A percentile compares a stretch with the other conserved stretches of the same genome.
Conservation (phyloP, 1,140 invertebrate species). For the Drosophila yakuba region DNA sequence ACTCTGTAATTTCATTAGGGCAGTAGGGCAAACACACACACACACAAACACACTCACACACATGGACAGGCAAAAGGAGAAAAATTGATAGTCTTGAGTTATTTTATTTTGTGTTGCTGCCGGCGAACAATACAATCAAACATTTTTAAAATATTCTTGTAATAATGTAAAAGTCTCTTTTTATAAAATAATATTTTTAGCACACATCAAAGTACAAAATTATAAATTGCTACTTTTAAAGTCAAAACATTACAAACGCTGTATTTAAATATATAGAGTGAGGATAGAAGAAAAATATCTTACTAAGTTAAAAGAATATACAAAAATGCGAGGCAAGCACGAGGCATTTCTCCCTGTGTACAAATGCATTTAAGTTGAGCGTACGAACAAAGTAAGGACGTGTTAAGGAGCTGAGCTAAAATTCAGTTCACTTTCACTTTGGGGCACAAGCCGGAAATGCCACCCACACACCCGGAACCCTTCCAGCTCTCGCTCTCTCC, state of each 20-base stretch:
- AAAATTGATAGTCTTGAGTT: slow-evolving; percentile 1
- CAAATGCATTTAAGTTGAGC: slow-evolving; percentile 12
- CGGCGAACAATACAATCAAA: too few relatives aligned
- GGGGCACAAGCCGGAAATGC: slow-evolving; percentile 8
- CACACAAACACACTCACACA: slow-evolving; percentile 9
- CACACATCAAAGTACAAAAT: too few relatives aligned
- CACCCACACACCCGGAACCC: not conserved
- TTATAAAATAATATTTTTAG: too few relatives aligned
- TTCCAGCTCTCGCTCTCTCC: not conserved
- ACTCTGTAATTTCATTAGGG: slow-evolving; percentile 79
- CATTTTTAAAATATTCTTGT: too few relatives aligned
- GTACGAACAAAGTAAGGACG: slow-evolving; percentile 22
- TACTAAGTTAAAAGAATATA: too few relatives aligned
- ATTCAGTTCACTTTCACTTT: slow-evolving; percentile 56
- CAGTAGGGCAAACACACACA: slow-evolving; percentile 74
- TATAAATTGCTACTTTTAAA: too few relatives aligned
- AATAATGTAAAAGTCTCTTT: too few relatives aligned
- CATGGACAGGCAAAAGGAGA: not conserved
- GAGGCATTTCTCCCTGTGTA: not conserved
- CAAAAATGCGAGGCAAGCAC: too few relatives aligned
- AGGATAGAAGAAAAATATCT: too few relatives aligned
- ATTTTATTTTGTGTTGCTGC: not conserved
- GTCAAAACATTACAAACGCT: too few relatives aligned
- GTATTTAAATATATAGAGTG: too few relatives aligned
- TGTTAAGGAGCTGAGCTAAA: slow-evolving; percentile 43